Evolutionary conservation across 2,113 vertebrate genomes (phyloP), one percentile per base, ranked within the genome.

Genomic region (Cyprinus carpio): DNA sequence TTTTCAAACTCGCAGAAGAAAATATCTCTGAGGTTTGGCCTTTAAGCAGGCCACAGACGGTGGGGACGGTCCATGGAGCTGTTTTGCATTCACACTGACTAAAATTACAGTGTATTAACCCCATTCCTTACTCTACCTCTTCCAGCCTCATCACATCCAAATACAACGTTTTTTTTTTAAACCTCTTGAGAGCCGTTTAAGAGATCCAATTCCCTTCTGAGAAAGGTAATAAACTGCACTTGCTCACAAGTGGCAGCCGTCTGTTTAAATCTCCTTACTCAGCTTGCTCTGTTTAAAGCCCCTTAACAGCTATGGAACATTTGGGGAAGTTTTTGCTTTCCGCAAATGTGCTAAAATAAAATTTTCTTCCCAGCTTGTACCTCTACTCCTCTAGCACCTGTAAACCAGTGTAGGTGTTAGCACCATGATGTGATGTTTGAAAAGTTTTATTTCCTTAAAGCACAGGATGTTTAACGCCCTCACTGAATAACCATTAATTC

Each of bases 21-120:
- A 77, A 82, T 40, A 82, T 51, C 46, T 23, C 62, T 75, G 80
- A 82, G 79, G 54, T 88, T 75, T 83, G 87, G 58, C 84, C 84
- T 88, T 83, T 83, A 83, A 12, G 15, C 43, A 46, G 60, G 69
- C 29, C 54, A 20, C 77, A 84, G 49, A 43, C n/a, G 49, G 69
- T 13, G 31, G 64, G 37, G 46, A 76, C 37, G 4, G 75, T 69
- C 64, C 56, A 18, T 0, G 20, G 46, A 40, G 76, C 23, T 31
- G 37, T 83, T n/a, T 83, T 65, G 65, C 11, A 8, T 75, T 74
- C n/a, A n/a, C 51, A 37, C 16, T 65, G 27, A 58, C 75, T 75
- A 18, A 84, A 81, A 75, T 67, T 6, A 31, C 54, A 77, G 64
- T 4, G 7, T 69, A 69, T 34, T 34, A 34, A 10, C 65, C 16